phyloP scores from a whole-genome alignment of 2,113 vertebrate species.

The Cebidichthys violaceus region DNA sequence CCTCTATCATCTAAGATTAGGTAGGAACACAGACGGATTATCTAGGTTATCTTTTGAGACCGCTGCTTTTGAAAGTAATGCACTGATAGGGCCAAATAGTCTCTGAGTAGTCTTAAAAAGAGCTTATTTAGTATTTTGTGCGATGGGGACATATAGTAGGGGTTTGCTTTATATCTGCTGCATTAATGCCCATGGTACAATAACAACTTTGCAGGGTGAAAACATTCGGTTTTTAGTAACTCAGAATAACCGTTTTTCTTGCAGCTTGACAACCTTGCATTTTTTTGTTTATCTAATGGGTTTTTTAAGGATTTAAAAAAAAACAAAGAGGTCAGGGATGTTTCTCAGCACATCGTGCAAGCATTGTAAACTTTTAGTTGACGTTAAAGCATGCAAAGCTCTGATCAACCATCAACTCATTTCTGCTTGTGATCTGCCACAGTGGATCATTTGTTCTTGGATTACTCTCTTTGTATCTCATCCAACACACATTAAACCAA shows the following conservation, averaged over 20 bases:
- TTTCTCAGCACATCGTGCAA: slow-evolving; percentile 7
- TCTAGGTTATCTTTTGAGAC: slow-evolving; percentile 59
- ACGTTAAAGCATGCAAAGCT: slow-evolving; percentile 20
- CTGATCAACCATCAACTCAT: slow-evolving; percentile 47
- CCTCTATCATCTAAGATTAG: slow-evolving; percentile 56
- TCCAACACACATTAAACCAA: slow-evolving; percentile 40
- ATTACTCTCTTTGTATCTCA: slow-evolving; percentile 33
- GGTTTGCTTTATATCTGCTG: background rate
- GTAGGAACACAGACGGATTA: slow-evolving; percentile 63
- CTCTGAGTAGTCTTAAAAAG: slow-evolving; percentile 17
- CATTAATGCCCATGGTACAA: background rate
- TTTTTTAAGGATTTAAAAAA: slow-evolving; percentile 31
- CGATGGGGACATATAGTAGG: background rate
- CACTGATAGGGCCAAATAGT: slow-evolving; percentile 20
- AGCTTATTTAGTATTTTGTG: background rate
- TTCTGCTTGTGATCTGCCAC: slow-evolving; percentile 21
- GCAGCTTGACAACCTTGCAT: slow-evolving; percentile 10
- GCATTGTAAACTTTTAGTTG: slow-evolving; percentile 5
- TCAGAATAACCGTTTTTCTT: no score
- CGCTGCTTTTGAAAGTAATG: slow-evolving; percentile 63
- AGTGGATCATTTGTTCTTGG: slow-evolving; percentile 54
- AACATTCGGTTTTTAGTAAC: slow-evolving; percentile 9
- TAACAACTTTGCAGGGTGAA: background rate
- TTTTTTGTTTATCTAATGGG: slow-evolving; percentile 19
- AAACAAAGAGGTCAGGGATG: slow-evolving; percentile 10